Conservation (phyloP, 2,888 invertebrate genomes). For the Cantharis nigra region DNA sequence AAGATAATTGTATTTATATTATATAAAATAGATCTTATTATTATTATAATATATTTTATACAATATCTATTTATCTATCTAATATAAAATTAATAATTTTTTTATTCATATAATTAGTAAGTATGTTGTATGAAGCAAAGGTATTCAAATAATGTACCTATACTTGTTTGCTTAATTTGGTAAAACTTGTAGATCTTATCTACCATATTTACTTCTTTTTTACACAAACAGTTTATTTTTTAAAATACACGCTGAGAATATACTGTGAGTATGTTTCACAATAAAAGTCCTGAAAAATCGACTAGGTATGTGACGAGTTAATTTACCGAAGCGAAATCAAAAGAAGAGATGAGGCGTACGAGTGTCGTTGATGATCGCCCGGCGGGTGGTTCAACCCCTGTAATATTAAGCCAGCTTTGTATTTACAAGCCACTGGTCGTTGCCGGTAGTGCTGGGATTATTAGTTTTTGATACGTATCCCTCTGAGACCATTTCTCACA, state of each 20-base stretch:
- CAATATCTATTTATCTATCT: no score
- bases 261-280: conserved; percentile 15
- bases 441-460: conserved; percentile 35
- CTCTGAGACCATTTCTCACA: conserved; percentile 29
- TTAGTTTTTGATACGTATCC: conserved; percentile 38
- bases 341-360: conserved; percentile 32
- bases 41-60: no score
- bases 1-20: not conserved
- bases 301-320: conserved; percentile 31
- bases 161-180: not conserved
- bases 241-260: conserved; percentile 7
- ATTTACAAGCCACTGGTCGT: conserved; percentile 37
- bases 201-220: not conserved
- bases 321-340: conserved; percentile 31
- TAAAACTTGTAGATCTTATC: not conserved
- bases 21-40: no score
- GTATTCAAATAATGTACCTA: no score
- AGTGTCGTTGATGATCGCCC: conserved; percentile 30
- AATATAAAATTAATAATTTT: no score
- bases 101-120: no score
- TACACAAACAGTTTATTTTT: conserved; percentile 21
- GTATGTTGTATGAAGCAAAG: no score
- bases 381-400: conserved; percentile 24
- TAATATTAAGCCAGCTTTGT: conserved; percentile 35
- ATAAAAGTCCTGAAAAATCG: conserved; percentile 20